These are phyloP conservation scores for Metallyticus violacea DNA, from an alignment of 2,888 invertebrate genomes.

Conservation along the genomic window DNA sequence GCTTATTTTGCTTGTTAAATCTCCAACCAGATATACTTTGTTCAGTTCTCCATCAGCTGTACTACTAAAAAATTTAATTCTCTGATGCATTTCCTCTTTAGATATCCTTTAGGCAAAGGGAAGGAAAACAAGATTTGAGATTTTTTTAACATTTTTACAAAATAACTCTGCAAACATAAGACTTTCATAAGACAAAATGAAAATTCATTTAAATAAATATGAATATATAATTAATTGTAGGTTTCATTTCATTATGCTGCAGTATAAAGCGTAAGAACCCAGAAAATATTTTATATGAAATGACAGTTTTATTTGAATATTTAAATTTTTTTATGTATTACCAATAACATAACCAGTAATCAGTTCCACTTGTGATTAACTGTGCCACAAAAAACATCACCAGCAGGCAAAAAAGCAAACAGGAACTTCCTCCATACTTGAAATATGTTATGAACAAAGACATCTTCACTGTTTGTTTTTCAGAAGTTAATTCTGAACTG, in stretches of 20 bases:
- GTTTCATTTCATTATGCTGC: not conserved
- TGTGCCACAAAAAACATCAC: slow-evolving; percentile 64
- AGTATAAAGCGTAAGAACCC: no score
- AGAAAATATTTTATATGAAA: no score
- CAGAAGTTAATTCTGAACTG: not conserved
- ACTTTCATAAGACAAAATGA: no score
- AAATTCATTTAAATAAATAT: no score
- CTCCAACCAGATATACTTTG: not conserved
- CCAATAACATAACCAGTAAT: slow-evolving; percentile 79
- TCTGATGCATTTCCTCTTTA: not conserved
- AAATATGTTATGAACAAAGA: not conserved
- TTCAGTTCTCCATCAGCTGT: not conserved
- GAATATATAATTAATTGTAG: not conserved
- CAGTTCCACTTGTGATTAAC: slow-evolving; percentile 64
- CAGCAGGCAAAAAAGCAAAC: slow-evolving; percentile 51
- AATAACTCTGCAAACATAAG: not conserved
- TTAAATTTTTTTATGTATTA: slow-evolving; percentile 47
- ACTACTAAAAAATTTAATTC: no score
- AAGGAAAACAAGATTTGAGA: not conserved
- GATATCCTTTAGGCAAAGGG: not conserved
- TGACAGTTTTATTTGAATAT: no score
- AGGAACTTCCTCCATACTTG: slow-evolving; percentile 56
- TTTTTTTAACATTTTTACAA: not conserved
- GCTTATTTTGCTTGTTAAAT: not conserved
- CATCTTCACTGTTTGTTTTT: not conserved